Evolutionary conservation across 2,888 invertebrate genomes (phyloP).

Genomic region (Oscheius sp.): DNA sequence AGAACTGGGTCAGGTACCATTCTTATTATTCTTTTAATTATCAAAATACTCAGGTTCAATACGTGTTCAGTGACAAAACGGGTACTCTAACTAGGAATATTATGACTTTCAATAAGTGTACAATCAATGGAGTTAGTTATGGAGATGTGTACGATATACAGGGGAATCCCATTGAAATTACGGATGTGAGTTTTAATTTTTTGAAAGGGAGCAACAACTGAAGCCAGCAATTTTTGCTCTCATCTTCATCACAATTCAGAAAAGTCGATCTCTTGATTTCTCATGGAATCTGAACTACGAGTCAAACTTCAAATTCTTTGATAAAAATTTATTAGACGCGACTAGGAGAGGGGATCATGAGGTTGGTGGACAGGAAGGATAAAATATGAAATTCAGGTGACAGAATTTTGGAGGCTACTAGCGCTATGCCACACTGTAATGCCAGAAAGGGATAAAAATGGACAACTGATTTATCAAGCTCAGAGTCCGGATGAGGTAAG

Average conservation of each 20-base stretch:
- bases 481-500: slow-evolving; percentile 91
- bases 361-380: slow-evolving; percentile 73
- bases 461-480: slow-evolving; percentile 77
- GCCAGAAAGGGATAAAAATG: slow-evolving; percentile 77
- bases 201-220: not conserved
- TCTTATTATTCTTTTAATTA: not conserved
- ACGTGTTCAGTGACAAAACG: slow-evolving; percentile 98
- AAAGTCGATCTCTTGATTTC: slow-evolving; percentile 78
- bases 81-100: slow-evolving; percentile 99
- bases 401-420: slow-evolving; percentile 78
- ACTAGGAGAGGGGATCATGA: slow-evolving; percentile 80
- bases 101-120: slow-evolving; percentile 99
- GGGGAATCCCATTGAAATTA: slow-evolving; percentile 62
- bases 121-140: slow-evolving; percentile 88
- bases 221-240: too few species aligned
- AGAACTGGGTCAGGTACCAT: slow-evolving; percentile 73
- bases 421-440: slow-evolving; percentile 98
- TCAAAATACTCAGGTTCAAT: slow-evolving; percentile 86
- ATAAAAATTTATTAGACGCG: slow-evolving; percentile 83
- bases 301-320: slow-evolving; percentile 91
- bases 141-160: slow-evolving; percentile 78
- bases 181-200: slow-evolving; percentile 49
- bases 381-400: slow-evolving; percentile 52
- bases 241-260: too few species aligned
- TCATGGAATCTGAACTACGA: slow-evolving; percentile 90